A percentile compares a stretch with the other conserved stretches of the same genome.
Conservation (phyloP, 1,140 invertebrate species). For the Polypedilum vanderplanki region DNA sequence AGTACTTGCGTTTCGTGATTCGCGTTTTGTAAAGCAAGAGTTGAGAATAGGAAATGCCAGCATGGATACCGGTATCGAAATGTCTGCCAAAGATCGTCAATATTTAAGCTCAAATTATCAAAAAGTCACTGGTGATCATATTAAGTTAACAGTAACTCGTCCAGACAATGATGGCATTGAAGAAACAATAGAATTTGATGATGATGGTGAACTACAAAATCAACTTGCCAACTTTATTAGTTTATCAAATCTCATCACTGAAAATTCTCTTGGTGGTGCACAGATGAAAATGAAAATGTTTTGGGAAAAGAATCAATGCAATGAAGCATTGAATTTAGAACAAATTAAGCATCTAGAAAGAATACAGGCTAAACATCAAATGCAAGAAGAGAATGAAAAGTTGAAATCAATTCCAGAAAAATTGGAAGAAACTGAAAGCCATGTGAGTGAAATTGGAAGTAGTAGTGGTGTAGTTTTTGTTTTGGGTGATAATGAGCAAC, state of each 20-base stretch:
- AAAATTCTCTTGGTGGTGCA: constrained; percentile 44
- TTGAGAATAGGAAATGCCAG: constrained; percentile 42
- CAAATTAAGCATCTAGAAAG: constrained; percentile 42
- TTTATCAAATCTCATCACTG: constrained; percentile 42
- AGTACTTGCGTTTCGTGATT: constrained; percentile 41
- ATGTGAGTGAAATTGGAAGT: constrained; percentile 32
- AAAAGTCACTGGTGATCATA: constrained; percentile 35
- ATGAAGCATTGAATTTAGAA: constrained; percentile 39
- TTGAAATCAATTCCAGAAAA: not conserved
- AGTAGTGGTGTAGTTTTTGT: constrained; percentile 59
- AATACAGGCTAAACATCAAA: constrained; percentile 33
- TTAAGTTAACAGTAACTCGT: constrained; percentile 40
- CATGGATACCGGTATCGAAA: constrained; percentile 43
- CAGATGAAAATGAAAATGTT: constrained; percentile 29
- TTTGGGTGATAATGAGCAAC: constrained; percentile 64
- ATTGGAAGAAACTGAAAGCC: not conserved
- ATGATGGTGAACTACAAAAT: constrained; percentile 33
- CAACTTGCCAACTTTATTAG: constrained; percentile 33
- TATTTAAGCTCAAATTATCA: constrained; percentile 29
- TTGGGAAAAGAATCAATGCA: constrained; percentile 43
- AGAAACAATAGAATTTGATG: constrained; percentile 29
- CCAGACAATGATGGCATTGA: constrained; percentile 36
- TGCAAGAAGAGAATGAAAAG: constrained; percentile 34
- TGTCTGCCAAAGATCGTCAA: constrained; percentile 37
- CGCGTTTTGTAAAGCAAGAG: constrained; percentile 43